phyloP scores from a whole-genome alignment of 1,140 invertebrate species.

The Papilio xuthus region DNA sequence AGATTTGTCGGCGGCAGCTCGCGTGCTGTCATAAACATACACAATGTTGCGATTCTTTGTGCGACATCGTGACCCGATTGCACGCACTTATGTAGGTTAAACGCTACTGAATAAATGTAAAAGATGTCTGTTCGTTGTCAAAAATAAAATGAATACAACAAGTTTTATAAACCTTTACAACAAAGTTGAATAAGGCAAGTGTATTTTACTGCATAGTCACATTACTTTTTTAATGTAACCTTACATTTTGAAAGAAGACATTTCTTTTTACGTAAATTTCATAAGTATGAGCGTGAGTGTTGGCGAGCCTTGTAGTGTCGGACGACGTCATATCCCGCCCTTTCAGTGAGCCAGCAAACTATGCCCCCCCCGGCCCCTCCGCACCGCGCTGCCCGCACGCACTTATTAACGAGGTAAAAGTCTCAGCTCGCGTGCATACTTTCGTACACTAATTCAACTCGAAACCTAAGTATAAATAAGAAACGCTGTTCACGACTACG shows the following conservation, averaged over 20 bases:
- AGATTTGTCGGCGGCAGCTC: not conserved
- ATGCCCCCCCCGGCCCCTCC: not conserved
- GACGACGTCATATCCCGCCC: not conserved
- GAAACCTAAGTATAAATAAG: not conserved
- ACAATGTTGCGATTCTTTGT: slow-evolving; percentile 1
- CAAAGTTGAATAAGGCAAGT: not conserved
- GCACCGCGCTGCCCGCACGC: not conserved
- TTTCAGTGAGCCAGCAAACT: not conserved
- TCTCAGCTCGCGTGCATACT: not conserved
- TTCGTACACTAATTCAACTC: not conserved
- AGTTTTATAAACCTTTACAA: not conserved
- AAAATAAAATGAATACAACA: not conserved
- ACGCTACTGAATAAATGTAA: slow-evolving; percentile 14
- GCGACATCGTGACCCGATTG: not conserved
- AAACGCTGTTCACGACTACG: not conserved
- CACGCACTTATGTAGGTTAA: not conserved
- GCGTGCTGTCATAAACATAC: not conserved
- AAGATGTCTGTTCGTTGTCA: not conserved
- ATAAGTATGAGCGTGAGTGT: not conserved
- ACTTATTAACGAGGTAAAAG: not conserved
- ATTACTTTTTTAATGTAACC: not conserved
- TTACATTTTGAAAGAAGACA: not conserved
- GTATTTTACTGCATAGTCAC: not conserved
- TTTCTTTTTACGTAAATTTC: not conserved
- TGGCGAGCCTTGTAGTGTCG: not conserved